phyloP scores from a whole-genome alignment of 2,113 vertebrate species.

The Dasyornis broadbenti region DNA sequence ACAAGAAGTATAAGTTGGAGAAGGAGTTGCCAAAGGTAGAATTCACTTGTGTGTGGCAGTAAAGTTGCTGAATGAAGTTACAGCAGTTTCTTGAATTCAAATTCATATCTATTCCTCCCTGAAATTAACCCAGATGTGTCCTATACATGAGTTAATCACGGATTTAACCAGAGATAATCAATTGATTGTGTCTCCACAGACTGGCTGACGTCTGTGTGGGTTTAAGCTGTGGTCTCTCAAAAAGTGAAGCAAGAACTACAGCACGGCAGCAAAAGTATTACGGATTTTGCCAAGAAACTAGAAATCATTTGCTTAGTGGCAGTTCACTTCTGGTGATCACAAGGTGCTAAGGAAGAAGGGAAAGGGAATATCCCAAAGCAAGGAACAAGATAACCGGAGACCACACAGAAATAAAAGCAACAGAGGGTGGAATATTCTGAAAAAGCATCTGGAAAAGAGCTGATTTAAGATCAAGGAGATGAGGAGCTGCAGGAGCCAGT shows the following conservation, averaged over 20 bases:
- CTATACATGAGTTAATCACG: neutral
- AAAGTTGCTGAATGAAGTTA: neutral
- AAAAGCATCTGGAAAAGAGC: neutral
- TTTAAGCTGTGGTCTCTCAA: neutral
- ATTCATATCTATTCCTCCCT: neutral
- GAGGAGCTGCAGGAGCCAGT: neutral
- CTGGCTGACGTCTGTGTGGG: neutral
- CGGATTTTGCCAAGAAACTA: neutral
- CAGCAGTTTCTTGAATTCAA: neutral
- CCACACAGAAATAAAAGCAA: neutral
- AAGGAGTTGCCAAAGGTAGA: neutral
- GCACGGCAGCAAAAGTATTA: neutral
- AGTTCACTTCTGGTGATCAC: neutral
- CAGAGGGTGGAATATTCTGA: neutral
- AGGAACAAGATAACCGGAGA: neutral
- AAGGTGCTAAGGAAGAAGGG: neutral
- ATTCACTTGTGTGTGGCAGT: neutral
- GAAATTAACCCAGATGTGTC: neutral
- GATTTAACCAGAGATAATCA: neutral
- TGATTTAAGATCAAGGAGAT: neutral
- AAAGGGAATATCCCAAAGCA: neutral
- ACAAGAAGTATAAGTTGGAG: neutral
- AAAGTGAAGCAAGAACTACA: neutral
- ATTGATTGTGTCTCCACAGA: neutral
- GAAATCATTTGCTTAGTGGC: neutral